These are phyloP conservation scores for Heliconius hermathena DNA, from an alignment of 1,140 invertebrate species.

Conservation along the genomic window DNA sequence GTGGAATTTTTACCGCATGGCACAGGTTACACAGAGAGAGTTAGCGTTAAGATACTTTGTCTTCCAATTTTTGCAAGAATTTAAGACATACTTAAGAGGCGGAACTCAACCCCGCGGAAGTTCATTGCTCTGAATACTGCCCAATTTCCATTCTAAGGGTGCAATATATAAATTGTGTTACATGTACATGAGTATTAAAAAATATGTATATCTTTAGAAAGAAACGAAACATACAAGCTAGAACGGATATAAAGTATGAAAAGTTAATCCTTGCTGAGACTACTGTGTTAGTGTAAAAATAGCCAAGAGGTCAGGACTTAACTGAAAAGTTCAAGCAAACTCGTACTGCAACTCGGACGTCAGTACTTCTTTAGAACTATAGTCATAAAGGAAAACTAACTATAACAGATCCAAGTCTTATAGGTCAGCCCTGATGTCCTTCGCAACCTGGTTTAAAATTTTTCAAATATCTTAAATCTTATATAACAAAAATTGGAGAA, in stretches of 20 bases:
- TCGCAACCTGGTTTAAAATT: neutral
- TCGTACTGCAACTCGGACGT: conserved; percentile 1
- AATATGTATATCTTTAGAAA: neutral
- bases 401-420: neutral
- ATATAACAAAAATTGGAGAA: neutral
- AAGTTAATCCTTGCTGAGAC: neutral
- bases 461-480: neutral
- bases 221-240: neutral
- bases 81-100: too few species aligned
- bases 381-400: conserved; percentile 14
- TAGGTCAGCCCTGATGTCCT: neutral
- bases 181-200: too few species aligned
- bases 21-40: too few species aligned
- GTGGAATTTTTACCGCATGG: too few species aligned
- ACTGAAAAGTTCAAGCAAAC: neutral
- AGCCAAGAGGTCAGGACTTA: neutral
- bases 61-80: too few species aligned
- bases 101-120: too few species aligned
- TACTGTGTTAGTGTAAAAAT: neutral
- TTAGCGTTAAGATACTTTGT: too few species aligned
- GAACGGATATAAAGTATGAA: neutral
- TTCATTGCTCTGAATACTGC: too few species aligned
- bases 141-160: too few species aligned
- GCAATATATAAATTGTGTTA: too few species aligned
- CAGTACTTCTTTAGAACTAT: conserved; percentile 10